Percentiles rank a stretch among this genome's conserved stretches.
phyloP scores from a whole-genome alignment of 2,888 invertebrate genomes.

The Eupithecia pulchellata region DNA sequence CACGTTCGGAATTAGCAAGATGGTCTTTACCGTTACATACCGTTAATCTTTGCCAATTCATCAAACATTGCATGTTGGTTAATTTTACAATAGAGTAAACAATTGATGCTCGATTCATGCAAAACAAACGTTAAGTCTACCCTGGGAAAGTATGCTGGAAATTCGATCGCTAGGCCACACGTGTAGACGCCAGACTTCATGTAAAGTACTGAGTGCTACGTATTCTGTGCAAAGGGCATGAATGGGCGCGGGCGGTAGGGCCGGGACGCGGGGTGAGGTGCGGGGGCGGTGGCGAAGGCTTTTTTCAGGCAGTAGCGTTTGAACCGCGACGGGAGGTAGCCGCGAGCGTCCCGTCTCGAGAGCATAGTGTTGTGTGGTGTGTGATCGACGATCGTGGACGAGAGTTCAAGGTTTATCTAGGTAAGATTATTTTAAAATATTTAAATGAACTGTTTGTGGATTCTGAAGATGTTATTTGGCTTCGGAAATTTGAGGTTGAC shows the following conservation, averaged over 20 bases:
- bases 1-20: slow-evolving; percentile 26
- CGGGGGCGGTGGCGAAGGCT: slow-evolving; percentile 71
- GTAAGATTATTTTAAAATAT: slow-evolving; percentile 33
- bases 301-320: slow-evolving; percentile 82
- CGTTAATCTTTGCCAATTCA: slow-evolving; percentile 18
- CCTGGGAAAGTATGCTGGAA: slow-evolving; percentile 77
- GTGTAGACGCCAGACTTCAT: slow-evolving; percentile 56
- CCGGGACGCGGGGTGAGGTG: slow-evolving; percentile 52
- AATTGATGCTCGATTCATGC: slow-evolving; percentile 32
- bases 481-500: background rate
- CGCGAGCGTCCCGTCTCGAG: slow-evolving; percentile 55
- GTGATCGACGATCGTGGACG: slow-evolving; percentile 39
- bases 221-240: slow-evolving; percentile 49
- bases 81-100: slow-evolving; percentile 37
- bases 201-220: slow-evolving; percentile 13
- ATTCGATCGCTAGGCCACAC: slow-evolving; percentile 76
- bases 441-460: background rate
- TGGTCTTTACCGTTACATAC: slow-evolving; percentile 14
- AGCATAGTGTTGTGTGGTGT: slow-evolving; percentile 23
- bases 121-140: slow-evolving; percentile 50
- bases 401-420: slow-evolving; percentile 40
- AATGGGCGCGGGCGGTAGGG: slow-evolving; percentile 52
- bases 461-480: background rate
- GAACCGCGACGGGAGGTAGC: slow-evolving; percentile 63
- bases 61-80: slow-evolving; percentile 35